Base-by-base conservation (phyloP, 2,113 vertebrate species). In the Rhabdornis inornatus region DNA sequence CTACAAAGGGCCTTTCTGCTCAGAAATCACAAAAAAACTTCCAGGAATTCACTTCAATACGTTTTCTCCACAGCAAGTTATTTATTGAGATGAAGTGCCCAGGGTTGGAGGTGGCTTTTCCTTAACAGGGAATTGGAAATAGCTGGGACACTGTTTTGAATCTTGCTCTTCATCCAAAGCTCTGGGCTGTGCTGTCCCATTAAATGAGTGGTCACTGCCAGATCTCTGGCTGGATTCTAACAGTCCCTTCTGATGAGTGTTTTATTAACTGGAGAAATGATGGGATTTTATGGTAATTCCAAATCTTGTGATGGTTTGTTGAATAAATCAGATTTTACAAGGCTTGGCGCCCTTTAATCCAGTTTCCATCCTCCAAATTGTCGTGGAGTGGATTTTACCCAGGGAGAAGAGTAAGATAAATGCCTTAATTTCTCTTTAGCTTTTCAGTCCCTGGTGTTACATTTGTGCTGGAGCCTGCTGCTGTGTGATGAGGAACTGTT, bases 241-340 rank as follows among this genome's bases (percentile, higher is more conserved):
- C 71, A 61, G 55, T 16, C 63, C 57, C 57, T 35, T 28, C 81
- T 72, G 94, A 83, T 75, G 92, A 84, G 87, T 90, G 89, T 94
- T 93, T 91, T 96, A 96, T 95, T 87, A 95, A 95, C 92, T 80
- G 92, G 83, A 91, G 88, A 91, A 86, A 85, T n/a, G 25, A 88
- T 72, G 78, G 61, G 83, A 82, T 47, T 33, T 94, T 70, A 61
- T 68, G 78, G 35, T 13, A 10, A 88, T 91, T 89, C 53, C 50
- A 81, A 95, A 91, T 76, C 93, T 66, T 45, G 40, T 3, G 49
- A 52, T 1, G 1, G 14, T 87, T 94, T 83, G 60, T 94, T 65
- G 83, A 87, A 50, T 77, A 80, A 82, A 82, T 75, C 83, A 69
- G 95, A 56, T 89, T 94, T 94, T 92, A 92, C 89, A 77, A 88